Base-by-base conservation (phyloP, 2,797 vertebrate species). In the Threskiornis aethiopicus region DNA sequence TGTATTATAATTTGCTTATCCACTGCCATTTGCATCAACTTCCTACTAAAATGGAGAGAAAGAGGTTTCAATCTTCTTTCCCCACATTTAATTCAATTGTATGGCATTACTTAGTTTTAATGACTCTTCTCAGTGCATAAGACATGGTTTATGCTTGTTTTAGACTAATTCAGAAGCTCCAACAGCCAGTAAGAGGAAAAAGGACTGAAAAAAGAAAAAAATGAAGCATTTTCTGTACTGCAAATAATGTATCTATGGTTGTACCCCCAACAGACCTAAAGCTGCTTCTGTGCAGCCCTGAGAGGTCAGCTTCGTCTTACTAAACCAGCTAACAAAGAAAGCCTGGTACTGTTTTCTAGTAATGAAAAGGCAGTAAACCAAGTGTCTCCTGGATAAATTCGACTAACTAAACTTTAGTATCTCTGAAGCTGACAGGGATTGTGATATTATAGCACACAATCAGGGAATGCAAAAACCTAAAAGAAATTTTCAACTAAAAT, bases 11-110 rank as follows among this genome's bases (percentile, higher is more conserved):
- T 86, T 94, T 97, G 88, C 94, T 97, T 95, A 95, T 51, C 80
- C 42, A 1, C 78, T 92, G 75, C 84, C 92, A 93, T 96, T 93
- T 93, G 84, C 96, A 91, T 95, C 95, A 82, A n/a, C 41, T 87
- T 79, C 77, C 57, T 81, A 95, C 93, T 95, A 95, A 87, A 86
- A 58, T 1, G 11, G 57, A 89, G 66, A 82, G 69, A 24, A 75
- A 69, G 73, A 85, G 65, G 42, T 89, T 96, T 85, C 76, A 55
- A 95, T 91, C 90, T 93, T 86, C 86, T 78, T 73, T 90, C 79
- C 78, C 66, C 52, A 39, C 81, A 57, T 92, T 95, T 97, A 97
- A 97, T 96, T 97, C 96, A 95, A 95, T 96, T 90, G 65, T 46
- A 25, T 26, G 58, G 67, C 88, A 85, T 82, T 88, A 78, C 55